phyloP scores from a whole-genome alignment of 2,113 vertebrate genomes.

The Ursus arctos region DNA sequence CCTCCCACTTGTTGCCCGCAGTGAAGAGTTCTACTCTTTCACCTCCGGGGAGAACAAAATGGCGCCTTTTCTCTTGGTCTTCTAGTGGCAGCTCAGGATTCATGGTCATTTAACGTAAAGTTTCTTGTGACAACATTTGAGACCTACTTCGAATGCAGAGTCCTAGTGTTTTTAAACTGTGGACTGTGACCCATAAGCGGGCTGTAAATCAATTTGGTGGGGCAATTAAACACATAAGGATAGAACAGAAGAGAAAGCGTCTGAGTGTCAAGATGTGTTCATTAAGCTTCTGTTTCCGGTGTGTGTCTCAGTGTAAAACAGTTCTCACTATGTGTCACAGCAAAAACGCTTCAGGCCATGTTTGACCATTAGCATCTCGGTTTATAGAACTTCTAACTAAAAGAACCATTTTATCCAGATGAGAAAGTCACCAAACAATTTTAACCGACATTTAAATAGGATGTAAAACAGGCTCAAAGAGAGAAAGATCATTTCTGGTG shows the following conservation, averaged over 20 bases:
- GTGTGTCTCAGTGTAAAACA: not conserved
- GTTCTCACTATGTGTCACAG: not conserved
- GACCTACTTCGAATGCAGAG: not conserved
- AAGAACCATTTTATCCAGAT: not conserved
- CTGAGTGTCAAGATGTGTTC: not conserved
- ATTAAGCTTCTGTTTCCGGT: not conserved
- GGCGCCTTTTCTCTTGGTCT: not conserved
- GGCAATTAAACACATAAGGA: not conserved
- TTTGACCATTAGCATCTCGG: not conserved
- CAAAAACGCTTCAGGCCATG: not conserved
- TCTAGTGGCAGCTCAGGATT: not conserved
- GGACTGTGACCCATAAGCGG: not conserved
- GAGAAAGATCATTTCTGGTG: not conserved
- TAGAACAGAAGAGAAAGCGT: not conserved
- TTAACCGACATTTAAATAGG: not conserved
- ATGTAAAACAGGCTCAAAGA: not conserved
- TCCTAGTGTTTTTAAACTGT: not conserved
- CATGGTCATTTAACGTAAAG: not conserved
- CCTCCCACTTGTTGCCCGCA: rapidly evolving
- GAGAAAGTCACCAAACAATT: not conserved
- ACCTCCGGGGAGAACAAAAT: not conserved
- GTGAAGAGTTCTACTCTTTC: not conserved
- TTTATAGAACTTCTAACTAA: not conserved
- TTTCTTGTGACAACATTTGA: not conserved
- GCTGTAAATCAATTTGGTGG: not conserved